Evolutionary conservation across 2,888 invertebrate genomes (phyloP).

Genomic region (Leptopterna dolabrata): DNA sequence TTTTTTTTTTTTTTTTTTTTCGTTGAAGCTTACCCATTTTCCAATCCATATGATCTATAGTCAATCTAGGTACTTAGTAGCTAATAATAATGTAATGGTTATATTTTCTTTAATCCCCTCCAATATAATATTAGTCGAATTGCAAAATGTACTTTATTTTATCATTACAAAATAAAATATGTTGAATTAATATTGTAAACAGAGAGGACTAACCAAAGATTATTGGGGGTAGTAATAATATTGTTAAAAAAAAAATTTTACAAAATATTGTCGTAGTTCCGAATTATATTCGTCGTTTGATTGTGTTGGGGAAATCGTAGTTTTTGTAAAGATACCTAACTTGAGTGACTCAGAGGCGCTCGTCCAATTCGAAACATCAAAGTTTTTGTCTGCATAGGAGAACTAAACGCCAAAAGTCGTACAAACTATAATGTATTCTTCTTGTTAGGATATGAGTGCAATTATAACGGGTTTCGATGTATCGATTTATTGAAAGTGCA

Average conservation of each 20-base stretch:
- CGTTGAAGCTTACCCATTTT: background rate
- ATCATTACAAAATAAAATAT: background rate
- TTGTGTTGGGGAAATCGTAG: background rate
- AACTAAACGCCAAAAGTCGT: conserved; percentile 51
- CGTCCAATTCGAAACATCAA: conserved; percentile 28
- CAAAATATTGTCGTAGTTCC: conserved; percentile 12
- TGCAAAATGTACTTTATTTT: conserved; percentile 37
- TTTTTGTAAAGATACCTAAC: background rate
- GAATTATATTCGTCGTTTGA: conserved; percentile 15
- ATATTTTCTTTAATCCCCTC: conserved; percentile 18
- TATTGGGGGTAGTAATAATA: conserved; percentile 33
- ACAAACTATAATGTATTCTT: conserved; percentile 55
- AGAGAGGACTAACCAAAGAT: conserved; percentile 48
- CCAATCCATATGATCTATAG: conserved; percentile 14
- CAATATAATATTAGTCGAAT: conserved; percentile 12
- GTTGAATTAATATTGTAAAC: background rate
- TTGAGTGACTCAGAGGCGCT: conserved; percentile 14
- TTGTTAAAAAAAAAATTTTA: conserved; percentile 1
- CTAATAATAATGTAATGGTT: conserved; percentile 20
- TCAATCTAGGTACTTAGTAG: conserved; percentile 51
- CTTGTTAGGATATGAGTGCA: conserved; percentile 56
- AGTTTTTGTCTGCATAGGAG: background rate
- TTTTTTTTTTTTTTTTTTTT: background rate
- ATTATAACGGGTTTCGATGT: conserved; percentile 59
- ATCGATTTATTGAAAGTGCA: conserved; percentile 53